A percentile compares a stretch with the other conserved stretches of the same genome.
phyloP scores from a whole-genome alignment of 2,797 vertebrate species.

The Ctenosaura bakeri region DNA sequence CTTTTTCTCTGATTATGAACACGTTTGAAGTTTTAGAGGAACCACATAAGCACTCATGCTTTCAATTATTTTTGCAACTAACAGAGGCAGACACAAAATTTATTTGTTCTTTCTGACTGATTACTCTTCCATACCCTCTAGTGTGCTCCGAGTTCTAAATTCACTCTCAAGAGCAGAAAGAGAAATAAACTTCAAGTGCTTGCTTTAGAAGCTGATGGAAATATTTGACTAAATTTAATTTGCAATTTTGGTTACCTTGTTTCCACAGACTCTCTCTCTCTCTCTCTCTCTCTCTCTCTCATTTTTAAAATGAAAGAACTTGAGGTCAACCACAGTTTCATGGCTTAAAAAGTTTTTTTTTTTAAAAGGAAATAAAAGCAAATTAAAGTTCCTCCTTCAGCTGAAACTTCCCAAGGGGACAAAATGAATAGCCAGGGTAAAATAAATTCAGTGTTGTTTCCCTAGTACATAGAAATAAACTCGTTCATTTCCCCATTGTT shows the following conservation, averaged over 20 bases:
- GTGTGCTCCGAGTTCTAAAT: slow-evolving; percentile 68
- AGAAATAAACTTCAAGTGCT: slow-evolving; percentile 74
- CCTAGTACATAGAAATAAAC: slow-evolving; percentile 27
- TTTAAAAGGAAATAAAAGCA: not conserved
- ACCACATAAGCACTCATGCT: slow-evolving; percentile 78
- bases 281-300: not conserved
- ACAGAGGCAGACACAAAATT: slow-evolving; percentile 78
- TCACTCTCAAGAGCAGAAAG: slow-evolving; percentile 65
- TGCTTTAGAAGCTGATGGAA: slow-evolving; percentile 66
- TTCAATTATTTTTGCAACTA: slow-evolving; percentile 81
- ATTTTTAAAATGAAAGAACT: not conserved
- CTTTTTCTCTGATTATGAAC: slow-evolving; percentile 73
- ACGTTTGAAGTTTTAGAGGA: slow-evolving; percentile 82
- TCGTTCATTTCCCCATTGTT: slow-evolving; percentile 40
- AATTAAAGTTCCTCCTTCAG: not conserved
- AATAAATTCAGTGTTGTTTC: slow-evolving; percentile 34
- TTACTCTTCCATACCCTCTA: slow-evolving; percentile 75
- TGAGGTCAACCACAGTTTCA: not conserved
- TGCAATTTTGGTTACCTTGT: slow-evolving; percentile 61
- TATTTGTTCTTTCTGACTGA: slow-evolving; percentile 78
- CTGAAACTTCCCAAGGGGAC: slow-evolving; percentile 44
- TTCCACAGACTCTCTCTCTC: slow-evolving; percentile 42
- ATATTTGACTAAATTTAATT: slow-evolving; percentile 69
- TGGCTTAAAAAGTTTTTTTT: not conserved
- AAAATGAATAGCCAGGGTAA: slow-evolving; percentile 43